These are phyloP conservation scores for Drosophila fuyamai DNA, from an alignment of 1,140 invertebrate genomes.

Conservation along the genomic window DNA sequence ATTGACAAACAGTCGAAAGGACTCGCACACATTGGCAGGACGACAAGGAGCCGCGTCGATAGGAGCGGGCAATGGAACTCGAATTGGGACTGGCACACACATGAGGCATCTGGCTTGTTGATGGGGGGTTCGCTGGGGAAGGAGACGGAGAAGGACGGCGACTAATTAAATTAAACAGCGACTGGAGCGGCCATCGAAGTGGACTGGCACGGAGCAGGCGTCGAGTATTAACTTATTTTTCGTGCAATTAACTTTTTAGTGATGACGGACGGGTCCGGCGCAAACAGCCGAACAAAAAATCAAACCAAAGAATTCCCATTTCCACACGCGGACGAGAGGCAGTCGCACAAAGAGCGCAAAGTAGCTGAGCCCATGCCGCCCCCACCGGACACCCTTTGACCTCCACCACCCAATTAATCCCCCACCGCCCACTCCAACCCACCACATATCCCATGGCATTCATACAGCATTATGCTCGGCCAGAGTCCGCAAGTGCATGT, in stretches of 20 bases:
- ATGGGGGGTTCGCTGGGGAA: not conserved
- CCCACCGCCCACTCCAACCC: not conserved
- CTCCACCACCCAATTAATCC: constrained; percentile 1
- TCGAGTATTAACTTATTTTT: constrained; percentile 80
- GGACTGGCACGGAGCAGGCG: constrained; percentile 45
- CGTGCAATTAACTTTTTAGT: constrained; percentile 83
- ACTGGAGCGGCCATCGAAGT: constrained; percentile 66
- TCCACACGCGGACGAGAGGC: constrained; percentile 35
- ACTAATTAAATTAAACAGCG: constrained; percentile 80
- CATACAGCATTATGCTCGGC: constrained; percentile 63
- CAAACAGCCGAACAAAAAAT: constrained; percentile 75
- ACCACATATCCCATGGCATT: constrained; percentile 37
- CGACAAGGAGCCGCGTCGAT: constrained; percentile 44
- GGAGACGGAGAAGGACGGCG: constrained; percentile 18
- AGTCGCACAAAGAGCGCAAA: constrained; percentile 61
- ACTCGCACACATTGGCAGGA: constrained; percentile 19
- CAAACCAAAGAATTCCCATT: constrained; percentile 82
- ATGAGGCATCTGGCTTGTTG: constrained; percentile 16
- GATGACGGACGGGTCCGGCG: constrained; percentile 44
- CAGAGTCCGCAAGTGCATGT: constrained; percentile 70
- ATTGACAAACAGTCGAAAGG: constrained; percentile 63
- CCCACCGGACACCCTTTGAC: not conserved
- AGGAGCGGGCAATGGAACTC: constrained; percentile 30
- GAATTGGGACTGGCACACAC: constrained; percentile 28
- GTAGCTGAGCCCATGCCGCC: constrained; percentile 46